Percentiles rank a stretch among this genome's conserved stretches.
phyloP scores from a whole-genome alignment of 2,797 vertebrate genomes.

The Acanthurus leucopareius region DNA sequence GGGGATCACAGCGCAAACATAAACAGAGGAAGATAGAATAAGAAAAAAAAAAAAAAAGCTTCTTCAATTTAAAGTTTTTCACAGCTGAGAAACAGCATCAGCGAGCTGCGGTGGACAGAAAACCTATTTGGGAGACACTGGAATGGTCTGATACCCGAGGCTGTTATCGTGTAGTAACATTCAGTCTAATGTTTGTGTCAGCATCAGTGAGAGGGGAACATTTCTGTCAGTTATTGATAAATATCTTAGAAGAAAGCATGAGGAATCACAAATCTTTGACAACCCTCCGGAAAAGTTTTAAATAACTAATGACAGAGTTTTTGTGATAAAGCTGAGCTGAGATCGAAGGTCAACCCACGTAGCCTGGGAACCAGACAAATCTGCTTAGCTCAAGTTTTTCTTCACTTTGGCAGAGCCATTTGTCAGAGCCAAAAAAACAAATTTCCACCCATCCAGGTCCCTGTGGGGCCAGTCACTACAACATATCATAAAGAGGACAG shows the following conservation, averaged over 20 bases:
- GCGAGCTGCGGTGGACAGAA: constrained; percentile 12
- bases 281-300: neutral
- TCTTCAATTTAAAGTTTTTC: constrained; percentile 55
- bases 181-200: constrained; percentile 22
- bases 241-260: constrained; percentile 1
- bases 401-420: too few relatives aligned
- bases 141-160: neutral
- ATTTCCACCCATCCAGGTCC: too few relatives aligned
- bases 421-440: too few relatives aligned
- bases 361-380: too few relatives aligned
- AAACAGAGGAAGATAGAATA: constrained; percentile 26
- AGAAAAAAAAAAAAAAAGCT: constrained; percentile 24
- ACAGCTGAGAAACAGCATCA: constrained; percentile 31
- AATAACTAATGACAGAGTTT: neutral
- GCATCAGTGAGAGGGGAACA: neutral
- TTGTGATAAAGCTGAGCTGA: constrained; percentile 24
- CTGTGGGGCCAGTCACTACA: too few relatives aligned
- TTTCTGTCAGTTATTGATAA: constrained; percentile 1
- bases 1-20: constrained; percentile 23
- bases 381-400: too few relatives aligned
- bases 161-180: constrained; percentile 2
- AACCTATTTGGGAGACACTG: constrained; percentile 21
- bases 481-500: too few relatives aligned
- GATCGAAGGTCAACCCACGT: neutral
- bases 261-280: constrained; percentile 1